Conservation (phyloP, 2,113 vertebrate genomes). For the Struthio camelus region DNA sequence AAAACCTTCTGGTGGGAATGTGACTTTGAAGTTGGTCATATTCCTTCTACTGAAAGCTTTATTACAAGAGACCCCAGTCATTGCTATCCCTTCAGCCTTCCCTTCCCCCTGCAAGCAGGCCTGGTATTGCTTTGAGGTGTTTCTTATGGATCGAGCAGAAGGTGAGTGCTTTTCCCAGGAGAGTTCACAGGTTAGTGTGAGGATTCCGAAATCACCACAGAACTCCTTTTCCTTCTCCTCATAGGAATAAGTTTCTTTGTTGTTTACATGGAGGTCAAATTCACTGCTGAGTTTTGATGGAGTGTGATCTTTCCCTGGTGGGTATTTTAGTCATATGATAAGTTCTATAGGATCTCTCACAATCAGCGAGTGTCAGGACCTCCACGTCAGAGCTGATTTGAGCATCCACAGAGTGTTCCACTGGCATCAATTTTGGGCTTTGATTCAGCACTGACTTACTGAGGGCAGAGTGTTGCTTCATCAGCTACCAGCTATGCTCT, state of each 20-base stretch:
- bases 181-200: not conserved
- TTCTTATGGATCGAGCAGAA: not conserved
- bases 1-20: constrained; percentile 2
- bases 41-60: constrained; percentile 15
- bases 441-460: constrained; percentile 45
- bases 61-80: not conserved
- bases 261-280: not conserved
- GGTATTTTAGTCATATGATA: not conserved
- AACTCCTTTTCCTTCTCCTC: not conserved
- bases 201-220: not conserved
- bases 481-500: not conserved
- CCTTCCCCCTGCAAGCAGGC: not conserved
- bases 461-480: constrained; percentile 17
- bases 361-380: not conserved
- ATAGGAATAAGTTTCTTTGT: not conserved
- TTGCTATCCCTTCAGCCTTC: not conserved
- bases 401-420: not conserved
- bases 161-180: not conserved
- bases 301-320: not conserved
- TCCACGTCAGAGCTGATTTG: not conserved
- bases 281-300: not conserved
- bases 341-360: not conserved
- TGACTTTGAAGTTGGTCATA: not conserved
- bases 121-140: not conserved
- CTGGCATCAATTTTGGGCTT: constrained; percentile 32